Evolutionary conservation across 2,888 invertebrate species (phyloP), one percentile per base, ranked within the genome.

Genomic region (Habrosyne pyritoides): DNA sequence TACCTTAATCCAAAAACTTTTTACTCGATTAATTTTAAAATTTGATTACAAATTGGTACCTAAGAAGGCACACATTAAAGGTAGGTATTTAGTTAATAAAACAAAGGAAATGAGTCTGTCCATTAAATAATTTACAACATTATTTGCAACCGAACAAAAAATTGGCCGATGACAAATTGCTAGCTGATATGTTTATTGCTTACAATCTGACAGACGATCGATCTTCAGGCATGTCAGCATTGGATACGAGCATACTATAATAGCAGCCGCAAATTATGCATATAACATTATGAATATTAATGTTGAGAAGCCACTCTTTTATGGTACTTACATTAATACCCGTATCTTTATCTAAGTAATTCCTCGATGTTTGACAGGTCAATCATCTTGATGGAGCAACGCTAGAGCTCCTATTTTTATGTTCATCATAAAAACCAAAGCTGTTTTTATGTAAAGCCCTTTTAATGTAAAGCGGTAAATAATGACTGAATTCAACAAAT

Each of bases 151-250:
- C 8, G 24, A 22, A 48, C 24, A 21, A 49, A 26, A 49, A 26
- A 14, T 12, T 49, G 18, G 10, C 22, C n/a, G 36, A 56, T 56
- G 53, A 59, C 56, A 54, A 56, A 56, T 47, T 30, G 53, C 33
- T 53, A 54, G 33, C 50, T 26, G 47, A 53, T 51, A 24, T 47
- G 52, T 46, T 59, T 46, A 47, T 52, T 21, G 42, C 53, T 2
- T 24, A 47, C 30, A 2, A 53, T 26, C 24, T 57, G 57, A 53
- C 55, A 60, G 53, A 22, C 30, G 8, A 53, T 60, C 52, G 33
- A 60, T 60, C 50, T 12, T 42, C 8, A 42, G 8, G 42, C 42
- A 21, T 50, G 50, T 30, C 50, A 50, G 30, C 18, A 10, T 10
- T 49, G 50, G 28, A 28, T 50, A 7, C 10, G 21, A 50, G 28